Base-by-base conservation (phyloP, 1,140 invertebrate species). In the Hyposmocoma kahamanoa region DNA sequence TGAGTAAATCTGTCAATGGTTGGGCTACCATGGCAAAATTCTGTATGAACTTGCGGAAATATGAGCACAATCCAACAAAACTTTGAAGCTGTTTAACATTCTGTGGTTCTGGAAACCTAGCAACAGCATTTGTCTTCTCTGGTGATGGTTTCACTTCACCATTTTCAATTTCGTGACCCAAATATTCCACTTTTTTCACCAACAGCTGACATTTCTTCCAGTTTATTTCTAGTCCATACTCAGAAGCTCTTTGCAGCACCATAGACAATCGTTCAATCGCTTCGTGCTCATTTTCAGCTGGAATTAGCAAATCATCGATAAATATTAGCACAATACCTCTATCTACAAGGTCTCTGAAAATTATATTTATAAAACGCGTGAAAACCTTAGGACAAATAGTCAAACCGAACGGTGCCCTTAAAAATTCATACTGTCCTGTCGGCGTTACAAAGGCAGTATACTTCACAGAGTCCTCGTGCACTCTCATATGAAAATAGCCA, bases 31-130 rank as follows among this genome's bases (percentile, higher is more conserved):
- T 0, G 5, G 46, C 46, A 48, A 21, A 48, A n/a, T 28, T 5
- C 9, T 39, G 34, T 19, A 48, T 48, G 17, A 38, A 48, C 13
- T 48, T 48, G 11, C 46, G 19, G 10, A 48, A 48, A 9, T 48
- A 48, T 1, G 46, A 48, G 3, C 28, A 21, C 0, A 48, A 9
- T 0, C 46, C 46, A 3, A 48, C 18, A 9, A 26, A 48, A n/a
- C 46, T 41, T 0, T 48, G 46, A 5, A 48, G 15, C 10, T 48
- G 46, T 11, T 48, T 48, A 0, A 38, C 10, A n/a, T 39, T 48
- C 15, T 11, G 1, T 2, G 46, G 46, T 20, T 28, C 13, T 2
- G 46, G 46, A 9, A 26, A 48, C 26, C 20, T 48, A 0, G 18
- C 11, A 0, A 48, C 46, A 20, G 36, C 34, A 24, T 48, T 36